Evolutionary conservation across 2,797 vertebrate species (phyloP).

Genomic region (Sphenopsis melanotis): DNA sequence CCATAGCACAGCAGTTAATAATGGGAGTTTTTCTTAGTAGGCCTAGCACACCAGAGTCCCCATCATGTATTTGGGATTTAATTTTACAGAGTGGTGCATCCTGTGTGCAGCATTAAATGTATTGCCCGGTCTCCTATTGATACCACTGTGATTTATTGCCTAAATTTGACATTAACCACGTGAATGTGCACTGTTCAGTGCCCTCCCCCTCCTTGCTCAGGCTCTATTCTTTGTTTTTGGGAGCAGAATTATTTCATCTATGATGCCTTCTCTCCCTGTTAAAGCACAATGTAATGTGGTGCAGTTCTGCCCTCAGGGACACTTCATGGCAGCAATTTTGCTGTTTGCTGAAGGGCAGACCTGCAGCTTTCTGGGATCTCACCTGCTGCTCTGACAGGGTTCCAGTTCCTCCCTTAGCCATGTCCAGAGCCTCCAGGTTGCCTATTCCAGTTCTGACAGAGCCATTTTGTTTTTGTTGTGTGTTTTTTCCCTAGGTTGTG

Average conservation of each 20-base stretch:
- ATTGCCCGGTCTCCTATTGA: background rate
- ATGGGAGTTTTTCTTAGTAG: background rate
- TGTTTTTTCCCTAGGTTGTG: conserved; percentile 76
- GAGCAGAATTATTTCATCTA: background rate
- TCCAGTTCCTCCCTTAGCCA: background rate
- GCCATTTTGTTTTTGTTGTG: background rate
- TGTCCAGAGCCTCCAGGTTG: background rate
- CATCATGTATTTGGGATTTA: background rate
- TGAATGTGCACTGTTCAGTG: accelerated
- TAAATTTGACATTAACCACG: accelerated
- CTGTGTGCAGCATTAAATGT: background rate
- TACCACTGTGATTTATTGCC: background rate
- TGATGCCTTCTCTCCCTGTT: background rate
- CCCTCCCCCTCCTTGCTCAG: background rate
- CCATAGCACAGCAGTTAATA: background rate
- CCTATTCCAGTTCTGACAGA: background rate
- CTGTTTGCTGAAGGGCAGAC: background rate
- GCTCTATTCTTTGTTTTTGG: accelerated
- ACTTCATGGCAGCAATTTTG: accelerated
- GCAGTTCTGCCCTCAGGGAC: background rate
- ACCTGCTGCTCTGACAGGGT: background rate
- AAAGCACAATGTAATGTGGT: accelerated
- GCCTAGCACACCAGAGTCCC: background rate
- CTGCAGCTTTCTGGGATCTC: background rate
- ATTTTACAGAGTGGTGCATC: background rate